These are phyloP conservation scores for Dendrolimus punctatus DNA, from an alignment of 1,140 invertebrate species.

Conservation along the genomic window DNA sequence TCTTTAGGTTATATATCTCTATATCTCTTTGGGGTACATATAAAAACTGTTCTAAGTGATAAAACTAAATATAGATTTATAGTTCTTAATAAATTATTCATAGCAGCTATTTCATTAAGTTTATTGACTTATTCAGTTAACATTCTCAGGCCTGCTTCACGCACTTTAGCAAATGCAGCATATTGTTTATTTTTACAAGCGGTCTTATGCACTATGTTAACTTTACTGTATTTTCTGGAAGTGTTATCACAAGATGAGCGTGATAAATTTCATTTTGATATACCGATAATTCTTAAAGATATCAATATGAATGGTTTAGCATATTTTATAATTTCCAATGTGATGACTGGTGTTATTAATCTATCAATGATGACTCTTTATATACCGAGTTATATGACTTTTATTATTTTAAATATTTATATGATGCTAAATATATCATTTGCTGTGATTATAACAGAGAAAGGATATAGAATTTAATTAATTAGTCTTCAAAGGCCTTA, in stretches of 20 bases:
- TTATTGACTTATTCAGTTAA: conserved; percentile 62
- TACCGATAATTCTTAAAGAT: conserved; percentile 75
- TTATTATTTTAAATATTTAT: conserved; percentile 75
- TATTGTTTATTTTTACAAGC: conserved; percentile 84
- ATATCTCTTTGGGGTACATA: conserved; percentile 82
- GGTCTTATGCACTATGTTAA: conserved; percentile 70
- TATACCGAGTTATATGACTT: conserved; percentile 52
- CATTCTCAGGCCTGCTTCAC: conserved; percentile 71
- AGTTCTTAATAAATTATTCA: conserved; percentile 37
- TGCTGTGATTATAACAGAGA: conserved; percentile 35
- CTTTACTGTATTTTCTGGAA: conserved; percentile 72
- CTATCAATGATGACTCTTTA: conserved; percentile 76
- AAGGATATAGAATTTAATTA: conserved; percentile 11
- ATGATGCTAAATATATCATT: conserved; percentile 68
- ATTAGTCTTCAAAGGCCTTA: too few relatives aligned
- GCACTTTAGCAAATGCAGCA: conserved; percentile 83
- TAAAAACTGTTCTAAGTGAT: conserved; percentile 76
- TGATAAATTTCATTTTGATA: conserved; percentile 32
- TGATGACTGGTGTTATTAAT: conserved; percentile 87
- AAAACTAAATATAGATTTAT: conserved; percentile 36
- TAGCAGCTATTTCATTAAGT: conserved; percentile 66
- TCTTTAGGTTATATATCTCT: conserved; percentile 87
- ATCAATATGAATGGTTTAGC: conserved; percentile 84
- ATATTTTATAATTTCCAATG: conserved; percentile 85
- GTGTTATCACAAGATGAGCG: conserved; percentile 49